Conservation (phyloP, 2,888 invertebrate genomes). For the Adineta ricciae region DNA sequence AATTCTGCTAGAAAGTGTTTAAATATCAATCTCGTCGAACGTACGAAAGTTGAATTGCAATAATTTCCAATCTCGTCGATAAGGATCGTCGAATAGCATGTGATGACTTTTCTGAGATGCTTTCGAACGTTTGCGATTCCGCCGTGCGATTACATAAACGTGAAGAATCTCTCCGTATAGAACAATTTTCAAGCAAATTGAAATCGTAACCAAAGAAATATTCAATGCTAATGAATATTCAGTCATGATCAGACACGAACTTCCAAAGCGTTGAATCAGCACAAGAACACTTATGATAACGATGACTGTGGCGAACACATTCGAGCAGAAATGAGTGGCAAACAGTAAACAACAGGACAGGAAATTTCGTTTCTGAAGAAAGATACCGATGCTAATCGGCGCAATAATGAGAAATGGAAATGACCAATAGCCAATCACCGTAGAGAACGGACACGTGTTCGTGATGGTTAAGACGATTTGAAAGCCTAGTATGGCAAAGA, state of each 20-base stretch:
- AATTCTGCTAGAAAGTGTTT: too few species aligned
- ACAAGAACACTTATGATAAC: background rate
- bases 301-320: background rate
- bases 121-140: too few species aligned
- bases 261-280: background rate
- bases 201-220: background rate
- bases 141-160: too few species aligned
- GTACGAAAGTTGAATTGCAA: too few species aligned
- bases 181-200: background rate
- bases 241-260: background rate
- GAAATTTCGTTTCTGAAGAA: background rate
- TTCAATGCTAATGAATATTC: background rate
- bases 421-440: background rate
- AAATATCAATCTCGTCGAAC: too few species aligned
- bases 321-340: background rate
- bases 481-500: background rate
- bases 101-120: too few species aligned
- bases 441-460: background rate
- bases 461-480: background rate
- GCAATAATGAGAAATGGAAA: background rate
- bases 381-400: background rate
- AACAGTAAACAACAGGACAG: background rate
- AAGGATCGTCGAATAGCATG: too few species aligned
- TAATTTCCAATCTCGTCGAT: too few species aligned
- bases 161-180: too few species aligned